phyloP scores from a whole-genome alignment of 2,797 vertebrate genomes.

The Nannoperca australis region DNA sequence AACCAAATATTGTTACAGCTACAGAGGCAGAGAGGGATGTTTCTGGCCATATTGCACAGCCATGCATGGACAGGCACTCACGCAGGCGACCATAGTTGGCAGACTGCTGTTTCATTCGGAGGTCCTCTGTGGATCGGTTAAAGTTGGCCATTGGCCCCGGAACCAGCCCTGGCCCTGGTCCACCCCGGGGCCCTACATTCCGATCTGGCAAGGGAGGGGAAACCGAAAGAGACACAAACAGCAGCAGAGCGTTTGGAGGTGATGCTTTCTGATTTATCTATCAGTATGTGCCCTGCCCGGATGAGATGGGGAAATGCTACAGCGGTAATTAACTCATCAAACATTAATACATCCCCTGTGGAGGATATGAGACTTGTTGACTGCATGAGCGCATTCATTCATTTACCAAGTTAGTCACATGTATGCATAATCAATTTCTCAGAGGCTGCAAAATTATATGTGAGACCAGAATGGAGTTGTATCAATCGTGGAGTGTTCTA shows the following conservation, averaged over 20 bases:
- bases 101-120: slow-evolving; percentile 87
- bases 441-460: slow-evolving; percentile 9
- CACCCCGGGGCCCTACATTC: slow-evolving; percentile 82
- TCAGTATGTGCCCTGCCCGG: slow-evolving; percentile 30
- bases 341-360: slow-evolving; percentile 62
- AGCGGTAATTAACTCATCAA: slow-evolving; percentile 72
- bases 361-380: slow-evolving; percentile 54
- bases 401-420: slow-evolving; percentile 42
- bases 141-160: slow-evolving; percentile 80
- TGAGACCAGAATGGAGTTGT: not conserved
- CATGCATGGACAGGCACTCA: slow-evolving; percentile 80
- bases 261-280: slow-evolving; percentile 38
- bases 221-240: slow-evolving; percentile 31
- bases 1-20: not conserved
- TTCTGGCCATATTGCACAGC: not conserved
- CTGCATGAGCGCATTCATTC: slow-evolving; percentile 38
- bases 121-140: slow-evolving; percentile 93
- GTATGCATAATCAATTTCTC: slow-evolving; percentile 20
- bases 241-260: slow-evolving; percentile 13
- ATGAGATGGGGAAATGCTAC: slow-evolving; percentile 60
- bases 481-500: not conserved
- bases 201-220: slow-evolving; percentile 37
- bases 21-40: not conserved
- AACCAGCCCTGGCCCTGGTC: slow-evolving; percentile 67
- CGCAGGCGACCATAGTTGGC: slow-evolving; percentile 90